Evolutionary conservation across 2,113 vertebrate species (phyloP).

Genomic region (Melanostigma gelatinosum): DNA sequence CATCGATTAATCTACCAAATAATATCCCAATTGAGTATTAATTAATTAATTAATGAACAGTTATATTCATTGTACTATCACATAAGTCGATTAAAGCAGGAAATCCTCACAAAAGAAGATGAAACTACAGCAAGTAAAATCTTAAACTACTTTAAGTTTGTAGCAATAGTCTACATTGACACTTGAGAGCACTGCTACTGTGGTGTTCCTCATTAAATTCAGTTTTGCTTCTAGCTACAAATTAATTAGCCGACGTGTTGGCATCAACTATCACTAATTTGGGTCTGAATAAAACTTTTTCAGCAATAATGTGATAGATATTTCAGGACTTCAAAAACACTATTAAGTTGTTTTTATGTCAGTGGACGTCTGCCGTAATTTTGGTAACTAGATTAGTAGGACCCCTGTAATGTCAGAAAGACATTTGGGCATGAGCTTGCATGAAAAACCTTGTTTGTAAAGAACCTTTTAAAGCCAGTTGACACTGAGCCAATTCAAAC

Average conservation of each 20-base stretch:
- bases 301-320: conserved; percentile 19
- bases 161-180: background rate
- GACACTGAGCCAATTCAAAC: conserved; percentile 17
- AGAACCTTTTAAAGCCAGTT: conserved; percentile 5
- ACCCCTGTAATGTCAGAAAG: conserved; percentile 1
- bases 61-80: background rate
- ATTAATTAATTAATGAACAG: background rate
- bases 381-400: conserved; percentile 12
- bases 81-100: background rate
- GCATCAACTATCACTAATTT: conserved; percentile 39
- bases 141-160: conserved; percentile 3
- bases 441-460: background rate
- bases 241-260: conserved; percentile 48
- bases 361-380: background rate
- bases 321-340: background rate
- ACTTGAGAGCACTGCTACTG: conserved; percentile 33
- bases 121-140: background rate
- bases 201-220: conserved; percentile 52
- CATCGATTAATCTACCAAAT: background rate
- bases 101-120: background rate
- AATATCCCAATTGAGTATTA: background rate
- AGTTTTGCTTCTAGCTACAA: conserved; percentile 45
- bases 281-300: conserved; percentile 24
- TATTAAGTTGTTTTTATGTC: conserved; percentile 34
- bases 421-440: background rate